Evolutionary conservation across 2,888 invertebrate genomes (phyloP), one percentile per base, ranked within the genome.

Genomic region (Lacanobia wlatinum): DNA sequence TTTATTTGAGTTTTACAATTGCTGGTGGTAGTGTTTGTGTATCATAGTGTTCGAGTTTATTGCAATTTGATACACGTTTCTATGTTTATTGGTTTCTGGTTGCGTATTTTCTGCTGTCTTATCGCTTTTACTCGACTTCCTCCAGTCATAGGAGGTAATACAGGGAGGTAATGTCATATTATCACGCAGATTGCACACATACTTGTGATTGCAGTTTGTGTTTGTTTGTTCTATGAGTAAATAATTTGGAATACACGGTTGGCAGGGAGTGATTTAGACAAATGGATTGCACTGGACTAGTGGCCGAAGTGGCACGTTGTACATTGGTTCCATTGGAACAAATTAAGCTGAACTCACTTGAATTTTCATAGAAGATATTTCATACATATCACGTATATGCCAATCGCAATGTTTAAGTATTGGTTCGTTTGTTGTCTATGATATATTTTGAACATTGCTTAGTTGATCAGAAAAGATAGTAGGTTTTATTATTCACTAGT

Each of bases 21-120:
- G 59, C 50, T 56, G 28, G 28, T 2, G 28, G 28, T 28, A 61
- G 73, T 80, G 66, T 71, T 74, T 71, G 84, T 78, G 80, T 78
- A 55, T 74, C 55, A 63, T 63, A 53, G 60, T 71, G 65, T 70
- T 73, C 38, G 43, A 72, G 66, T 80, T 84, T 70, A 85, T 85
- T 72, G 66, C 73, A 28, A 59, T 72, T 76, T 74, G 77, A 80
- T 83, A 85, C 77, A 78, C 50, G 74, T 76, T 73, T 81, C 53
- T 50, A 64, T 72, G 72, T 80, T 80, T 82, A 81, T 75, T 59
- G 55, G 56, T 63, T 46, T 60, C 38, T 62, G 50, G 28, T 23
- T 70, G 23, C 50, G 43, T 86, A 76, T 75, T 72, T 77, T 73
- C 56, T 8, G 28, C 14, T 2, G 34, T 55, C 71, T 66, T 83